phyloP scores from a whole-genome alignment of 2,113 vertebrate genomes.

The Nipponia nippon region DNA sequence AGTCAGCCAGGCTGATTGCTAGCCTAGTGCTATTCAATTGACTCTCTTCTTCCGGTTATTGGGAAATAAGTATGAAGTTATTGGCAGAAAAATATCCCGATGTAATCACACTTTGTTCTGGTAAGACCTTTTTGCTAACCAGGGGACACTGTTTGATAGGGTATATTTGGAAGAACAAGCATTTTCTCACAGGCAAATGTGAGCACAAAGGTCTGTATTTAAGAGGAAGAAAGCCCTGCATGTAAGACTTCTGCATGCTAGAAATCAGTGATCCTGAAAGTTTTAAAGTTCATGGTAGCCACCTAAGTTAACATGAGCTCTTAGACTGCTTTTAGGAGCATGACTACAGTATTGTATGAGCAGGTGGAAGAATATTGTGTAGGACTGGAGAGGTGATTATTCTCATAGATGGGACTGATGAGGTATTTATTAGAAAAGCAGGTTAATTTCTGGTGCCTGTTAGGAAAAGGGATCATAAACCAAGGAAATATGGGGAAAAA shows the following conservation, averaged over 20 bases:
- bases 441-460: background rate
- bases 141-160: background rate
- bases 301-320: background rate
- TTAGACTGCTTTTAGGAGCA: background rate
- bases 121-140: background rate
- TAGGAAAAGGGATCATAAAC: background rate
- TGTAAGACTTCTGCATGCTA: background rate
- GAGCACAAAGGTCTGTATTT: background rate
- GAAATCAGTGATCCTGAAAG: background rate
- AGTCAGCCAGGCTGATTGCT: background rate
- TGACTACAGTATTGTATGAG: background rate
- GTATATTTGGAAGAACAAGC: background rate
- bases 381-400: background rate
- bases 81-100: background rate
- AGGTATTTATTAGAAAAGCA: background rate
- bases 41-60: background rate
- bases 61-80: background rate
- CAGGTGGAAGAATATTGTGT: background rate
- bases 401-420: background rate
- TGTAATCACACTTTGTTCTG: background rate
- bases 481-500: background rate
- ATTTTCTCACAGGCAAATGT: background rate
- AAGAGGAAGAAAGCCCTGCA: background rate
- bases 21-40: background rate
- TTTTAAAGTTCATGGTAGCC: background rate